phyloP scores from a whole-genome alignment of 2,797 vertebrate species.

The Microchirus variegatus region DNA sequence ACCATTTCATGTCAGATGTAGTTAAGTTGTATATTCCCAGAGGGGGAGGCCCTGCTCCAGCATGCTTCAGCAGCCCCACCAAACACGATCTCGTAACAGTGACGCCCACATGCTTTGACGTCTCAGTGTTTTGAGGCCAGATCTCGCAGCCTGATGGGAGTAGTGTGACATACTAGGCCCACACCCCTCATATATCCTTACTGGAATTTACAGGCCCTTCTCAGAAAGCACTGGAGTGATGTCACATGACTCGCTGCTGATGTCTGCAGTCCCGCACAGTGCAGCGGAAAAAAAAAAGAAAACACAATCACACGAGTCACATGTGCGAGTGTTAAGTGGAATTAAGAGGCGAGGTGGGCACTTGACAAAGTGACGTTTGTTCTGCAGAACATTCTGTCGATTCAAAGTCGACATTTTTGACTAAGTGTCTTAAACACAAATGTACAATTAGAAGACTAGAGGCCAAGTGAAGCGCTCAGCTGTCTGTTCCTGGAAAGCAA shows the following conservation, averaged over 20 bases:
- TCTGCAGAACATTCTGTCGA: background rate
- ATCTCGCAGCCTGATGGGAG: conserved; percentile 66
- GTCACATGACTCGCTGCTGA: conserved; percentile 69
- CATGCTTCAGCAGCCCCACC: conserved; percentile 48
- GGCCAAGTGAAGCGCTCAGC: background rate
- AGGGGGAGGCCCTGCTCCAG: conserved; percentile 53
- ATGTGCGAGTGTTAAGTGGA: background rate
- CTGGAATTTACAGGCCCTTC: conserved; percentile 78
- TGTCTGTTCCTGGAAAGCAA: conserved; percentile 34
- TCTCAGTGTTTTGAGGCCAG: conserved; percentile 58
- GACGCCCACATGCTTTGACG: conserved; percentile 66
- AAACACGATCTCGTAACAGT: conserved; percentile 56
- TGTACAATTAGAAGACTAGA: no score
- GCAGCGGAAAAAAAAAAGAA: conserved; percentile 22
- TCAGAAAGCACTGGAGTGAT: conserved; percentile 70
- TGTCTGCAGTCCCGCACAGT: conserved; percentile 25
- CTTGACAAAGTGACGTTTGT: background rate
- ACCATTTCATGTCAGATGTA: conserved; percentile 49
- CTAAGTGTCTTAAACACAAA: no score
- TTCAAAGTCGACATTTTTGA: no score
- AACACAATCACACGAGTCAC: conserved; percentile 24
- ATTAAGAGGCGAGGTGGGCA: background rate
- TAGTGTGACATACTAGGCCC: conserved; percentile 67
- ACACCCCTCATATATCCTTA: conserved; percentile 70
- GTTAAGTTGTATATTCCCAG: conserved; percentile 66